Conservation (phyloP, 2,888 invertebrate genomes). For the Orgyia antiqua region DNA sequence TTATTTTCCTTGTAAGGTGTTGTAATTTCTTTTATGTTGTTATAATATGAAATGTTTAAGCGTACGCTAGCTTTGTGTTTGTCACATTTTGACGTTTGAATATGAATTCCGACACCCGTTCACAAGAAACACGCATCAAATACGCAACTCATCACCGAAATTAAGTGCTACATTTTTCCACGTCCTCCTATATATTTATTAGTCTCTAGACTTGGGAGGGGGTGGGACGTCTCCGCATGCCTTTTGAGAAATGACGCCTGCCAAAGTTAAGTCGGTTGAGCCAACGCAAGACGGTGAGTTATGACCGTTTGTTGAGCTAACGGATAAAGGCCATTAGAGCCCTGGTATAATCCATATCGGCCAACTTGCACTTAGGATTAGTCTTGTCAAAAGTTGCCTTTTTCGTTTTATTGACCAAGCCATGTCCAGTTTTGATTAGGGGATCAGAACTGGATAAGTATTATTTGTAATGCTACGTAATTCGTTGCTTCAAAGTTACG, state of each 20-base stretch:
- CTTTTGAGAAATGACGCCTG: slow-evolving; percentile 78
- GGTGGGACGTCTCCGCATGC: slow-evolving; percentile 67
- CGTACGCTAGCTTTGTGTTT: too few species aligned
- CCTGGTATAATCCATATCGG: slow-evolving; percentile 74
- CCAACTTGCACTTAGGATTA: slow-evolving; percentile 77
- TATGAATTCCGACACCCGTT: slow-evolving; percentile 29
- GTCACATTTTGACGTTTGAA: too few species aligned
- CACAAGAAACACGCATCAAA: slow-evolving; percentile 40
- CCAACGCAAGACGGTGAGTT: slow-evolving; percentile 70
- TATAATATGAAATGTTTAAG: slow-evolving; percentile 4
- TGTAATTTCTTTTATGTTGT: slow-evolving; percentile 14
- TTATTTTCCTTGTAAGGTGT: slow-evolving; percentile 14
- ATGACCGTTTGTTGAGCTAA: slow-evolving; percentile 73
- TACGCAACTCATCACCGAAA: slow-evolving; percentile 64
- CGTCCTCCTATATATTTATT: slow-evolving; percentile 75
- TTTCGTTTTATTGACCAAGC: slow-evolving; percentile 63
- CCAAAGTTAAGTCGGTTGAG: slow-evolving; percentile 77
- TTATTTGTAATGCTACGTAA: slow-evolving; percentile 22
- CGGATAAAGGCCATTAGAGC: slow-evolving; percentile 75
- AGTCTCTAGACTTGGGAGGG: slow-evolving; percentile 50
- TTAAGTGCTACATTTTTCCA: slow-evolving; percentile 74
- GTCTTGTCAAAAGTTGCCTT: slow-evolving; percentile 71
- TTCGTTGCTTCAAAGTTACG: slow-evolving; percentile 13
- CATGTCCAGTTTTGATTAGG: slow-evolving; percentile 67
- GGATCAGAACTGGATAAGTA: slow-evolving; percentile 45